Evolutionary conservation across 2,888 invertebrate genomes (phyloP).

Genomic region (Octonoba sinensis): DNA sequence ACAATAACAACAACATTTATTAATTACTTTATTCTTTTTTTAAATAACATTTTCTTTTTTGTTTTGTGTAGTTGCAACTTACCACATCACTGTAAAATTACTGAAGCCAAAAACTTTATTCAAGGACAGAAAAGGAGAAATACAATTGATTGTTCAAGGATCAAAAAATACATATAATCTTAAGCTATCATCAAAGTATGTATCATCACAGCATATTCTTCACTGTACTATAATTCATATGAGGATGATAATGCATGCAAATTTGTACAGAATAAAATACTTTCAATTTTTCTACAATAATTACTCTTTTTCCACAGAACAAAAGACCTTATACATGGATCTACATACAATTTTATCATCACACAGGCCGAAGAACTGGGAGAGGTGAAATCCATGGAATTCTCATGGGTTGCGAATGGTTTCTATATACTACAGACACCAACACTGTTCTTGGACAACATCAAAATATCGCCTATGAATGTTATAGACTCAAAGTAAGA

Average conservation of each 20-base stretch:
- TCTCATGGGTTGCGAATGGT: slow-evolving; percentile 20
- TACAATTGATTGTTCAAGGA: slow-evolving; percentile 27
- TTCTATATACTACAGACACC: no score
- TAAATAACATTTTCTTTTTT: background rate
- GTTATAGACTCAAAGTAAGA: slow-evolving; percentile 23
- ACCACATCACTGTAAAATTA: slow-evolving; percentile 37
- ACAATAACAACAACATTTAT: no score
- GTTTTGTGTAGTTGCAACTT: slow-evolving; percentile 28
- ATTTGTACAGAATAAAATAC: no score
- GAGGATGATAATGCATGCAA: no score
- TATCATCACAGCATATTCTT: background rate
- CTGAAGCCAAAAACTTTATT: slow-evolving; percentile 16
- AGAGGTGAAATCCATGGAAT: slow-evolving; percentile 21
- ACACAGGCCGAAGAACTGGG: slow-evolving; percentile 23
- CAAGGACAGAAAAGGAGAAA: slow-evolving; percentile 26
- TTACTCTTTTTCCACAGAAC: slow-evolving; percentile 17
- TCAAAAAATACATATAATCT: slow-evolving; percentile 14
- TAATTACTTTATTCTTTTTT: no score
- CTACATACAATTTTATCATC: slow-evolving; percentile 39
- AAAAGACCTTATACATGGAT: slow-evolving; percentile 39
- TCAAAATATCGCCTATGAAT: slow-evolving; percentile 49
- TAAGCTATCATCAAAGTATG: slow-evolving; percentile 33
- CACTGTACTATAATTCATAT: no score
- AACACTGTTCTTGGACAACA: slow-evolving; percentile 24
- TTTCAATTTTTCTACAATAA: background rate